Evolutionary conservation across 2,888 invertebrate species (phyloP).

Genomic region (Plebejus melissa): DNA sequence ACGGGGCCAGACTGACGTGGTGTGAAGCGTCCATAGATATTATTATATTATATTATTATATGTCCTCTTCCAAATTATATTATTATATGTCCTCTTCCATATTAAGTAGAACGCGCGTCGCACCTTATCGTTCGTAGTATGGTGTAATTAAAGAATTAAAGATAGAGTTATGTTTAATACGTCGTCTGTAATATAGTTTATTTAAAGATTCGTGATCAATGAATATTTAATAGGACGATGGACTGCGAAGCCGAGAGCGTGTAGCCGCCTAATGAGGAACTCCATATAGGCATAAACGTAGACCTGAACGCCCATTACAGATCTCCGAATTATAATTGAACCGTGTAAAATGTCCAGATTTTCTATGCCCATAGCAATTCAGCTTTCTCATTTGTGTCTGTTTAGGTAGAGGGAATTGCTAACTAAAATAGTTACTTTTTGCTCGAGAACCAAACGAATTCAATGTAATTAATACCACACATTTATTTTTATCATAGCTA

Average conservation of each 20-base stretch:
- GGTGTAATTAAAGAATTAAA: conserved; percentile 16
- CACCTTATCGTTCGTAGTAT: neutral
- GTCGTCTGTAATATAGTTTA: neutral
- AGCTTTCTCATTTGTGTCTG: neutral
- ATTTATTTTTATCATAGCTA: conserved; percentile 11
- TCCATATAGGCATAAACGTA: conserved; percentile 50
- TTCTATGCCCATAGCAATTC: neutral
- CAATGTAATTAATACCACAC: conserved; percentile 11
- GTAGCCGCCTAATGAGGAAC: conserved; percentile 65
- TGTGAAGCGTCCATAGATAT: too few relatives aligned
- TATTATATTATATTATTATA: too few relatives aligned
- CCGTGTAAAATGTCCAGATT: conserved; percentile 43
- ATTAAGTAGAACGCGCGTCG: neutral
- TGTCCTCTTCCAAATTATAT: too few relatives aligned
- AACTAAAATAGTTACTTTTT: neutral
- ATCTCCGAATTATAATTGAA: conserved; percentile 66
- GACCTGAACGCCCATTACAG: conserved; percentile 57
- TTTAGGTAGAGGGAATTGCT: neutral
- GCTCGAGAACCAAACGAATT: neutral
- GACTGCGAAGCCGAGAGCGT: conserved; percentile 47
- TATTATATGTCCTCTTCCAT: neutral
- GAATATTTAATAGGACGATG: conserved; percentile 64
- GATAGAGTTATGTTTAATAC: neutral
- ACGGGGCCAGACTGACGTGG: too few relatives aligned
- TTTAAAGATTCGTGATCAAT: conserved; percentile 59